Conservation (phyloP, 2,888 invertebrate species). For the Brachylomia viminalis region DNA sequence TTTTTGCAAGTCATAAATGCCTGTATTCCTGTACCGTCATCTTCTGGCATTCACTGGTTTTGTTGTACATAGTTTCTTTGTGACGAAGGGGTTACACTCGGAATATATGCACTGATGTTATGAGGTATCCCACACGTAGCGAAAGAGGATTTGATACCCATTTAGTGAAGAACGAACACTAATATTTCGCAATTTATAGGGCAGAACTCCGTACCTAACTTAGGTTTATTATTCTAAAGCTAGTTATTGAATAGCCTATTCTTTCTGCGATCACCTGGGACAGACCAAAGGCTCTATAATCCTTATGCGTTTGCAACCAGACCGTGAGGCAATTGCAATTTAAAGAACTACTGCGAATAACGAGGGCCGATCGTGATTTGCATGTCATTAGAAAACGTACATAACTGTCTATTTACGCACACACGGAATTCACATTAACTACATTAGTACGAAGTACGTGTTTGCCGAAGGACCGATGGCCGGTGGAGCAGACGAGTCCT, state of each 20-base stretch:
- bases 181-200: neutral
- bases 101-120: neutral
- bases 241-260: neutral
- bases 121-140: neutral
- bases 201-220: neutral
- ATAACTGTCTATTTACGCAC: constrained; percentile 56
- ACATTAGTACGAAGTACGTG: too few relatives aligned
- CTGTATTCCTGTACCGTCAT: constrained; percentile 50
- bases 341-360: constrained; percentile 53
- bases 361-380: constrained; percentile 49
- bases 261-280: neutral
- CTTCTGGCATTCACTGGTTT: constrained; percentile 24
- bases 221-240: neutral
- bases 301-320: neutral
- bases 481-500: too few relatives aligned
- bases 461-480: too few relatives aligned
- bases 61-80: constrained; percentile 18
- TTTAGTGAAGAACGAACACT: neutral
- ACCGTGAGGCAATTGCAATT: constrained; percentile 35
- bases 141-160: neutral
- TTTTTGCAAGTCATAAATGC: constrained; percentile 56
- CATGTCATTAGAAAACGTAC: constrained; percentile 56
- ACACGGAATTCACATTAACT: constrained; percentile 51
- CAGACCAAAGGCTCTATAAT: constrained; percentile 2
- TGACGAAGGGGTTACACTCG: neutral